Base-by-base conservation (phyloP, 2,113 vertebrate genomes). In the Mola mola region DNA sequence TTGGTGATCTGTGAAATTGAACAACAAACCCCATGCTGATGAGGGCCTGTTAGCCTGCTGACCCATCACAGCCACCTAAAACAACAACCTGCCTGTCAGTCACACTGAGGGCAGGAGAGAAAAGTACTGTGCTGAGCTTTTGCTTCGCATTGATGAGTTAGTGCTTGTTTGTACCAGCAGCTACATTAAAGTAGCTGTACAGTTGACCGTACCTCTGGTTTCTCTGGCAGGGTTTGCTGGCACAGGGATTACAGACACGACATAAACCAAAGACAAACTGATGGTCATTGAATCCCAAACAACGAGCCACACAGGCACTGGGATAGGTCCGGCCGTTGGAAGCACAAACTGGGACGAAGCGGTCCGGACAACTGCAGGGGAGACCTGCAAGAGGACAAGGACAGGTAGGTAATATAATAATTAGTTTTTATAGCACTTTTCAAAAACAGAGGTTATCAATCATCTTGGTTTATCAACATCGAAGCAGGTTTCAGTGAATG, bases 311-410 rank as follows among this genome's bases (percentile, higher is more conserved):
- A 12, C 97, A 98, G 0, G 94, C 95, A 1, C 96, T 98, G 64
- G 97, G 97, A 29, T 99, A 99, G 0, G 96, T 98, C 51, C 96
- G 95, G 10, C 97, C 97, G 0, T 98, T 98, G 1, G 89, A 90
- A 5, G 95, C 97, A 60, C 97, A 99, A 1, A 99, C 96, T 0
- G 97, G 96, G 43, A 99, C 93, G 75, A 98, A 99, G 79, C 93
- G 94, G 78, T 99, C 95, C 0, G 93, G 93, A 41, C 97, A 99
- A 79, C 93, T 94, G 78, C 97, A 99, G 0, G 96, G 96, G 8
- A 98, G 90, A 73, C 95, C 97, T 98, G 64, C 1, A 21, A 47
- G 53, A 8, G 21, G 19, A 9, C 8, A 25, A 1, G 25, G 22
- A 3, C 4, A 25, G 3, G 17, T n/a, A 5, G 19, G 20, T 43